Evolutionary conservation across 1,140 invertebrate species (phyloP).

Genomic region (Diorhabda elongata): DNA sequence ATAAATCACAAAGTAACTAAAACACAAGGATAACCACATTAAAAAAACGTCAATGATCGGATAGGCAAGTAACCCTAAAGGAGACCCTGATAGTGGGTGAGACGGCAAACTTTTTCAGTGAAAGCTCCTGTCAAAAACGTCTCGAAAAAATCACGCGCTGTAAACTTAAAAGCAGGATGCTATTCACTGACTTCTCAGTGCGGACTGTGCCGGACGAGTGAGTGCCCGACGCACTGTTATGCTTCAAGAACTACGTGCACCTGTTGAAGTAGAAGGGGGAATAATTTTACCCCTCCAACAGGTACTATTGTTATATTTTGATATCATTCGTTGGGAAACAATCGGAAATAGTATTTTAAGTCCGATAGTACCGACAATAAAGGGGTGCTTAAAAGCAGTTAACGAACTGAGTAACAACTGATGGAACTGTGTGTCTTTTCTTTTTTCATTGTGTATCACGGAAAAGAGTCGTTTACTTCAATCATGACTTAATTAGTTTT

Average conservation of each 20-base stretch:
- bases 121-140: not conserved
- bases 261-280: slow-evolving; percentile 44
- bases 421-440: no score
- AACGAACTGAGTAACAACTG: not conserved
- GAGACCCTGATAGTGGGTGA: slow-evolving; percentile 27
- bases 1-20: not conserved
- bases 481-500: no score
- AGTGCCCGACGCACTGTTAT: slow-evolving; percentile 46
- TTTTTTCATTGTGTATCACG: no score
- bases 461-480: no score
- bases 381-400: slow-evolving; percentile 17
- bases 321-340: slow-evolving; percentile 30
- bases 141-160: slow-evolving; percentile 24
- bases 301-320: slow-evolving; percentile 40
- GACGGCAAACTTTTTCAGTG: slow-evolving; percentile 21
- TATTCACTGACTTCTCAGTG: slow-evolving; percentile 41
- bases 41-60: slow-evolving; percentile 9
- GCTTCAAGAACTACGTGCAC: slow-evolving; percentile 48
- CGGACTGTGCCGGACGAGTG: slow-evolving; percentile 48
- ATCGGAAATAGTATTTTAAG: slow-evolving; percentile 19
- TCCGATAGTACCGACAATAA: slow-evolving; percentile 1
- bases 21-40: not conserved
- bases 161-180: slow-evolving; percentile 33
- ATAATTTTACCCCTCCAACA: slow-evolving; percentile 43
- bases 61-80: slow-evolving; percentile 10